These are phyloP conservation scores for Blastobasis adustella DNA, from an alignment of 2,888 invertebrate species.

Conservation along the genomic window DNA sequence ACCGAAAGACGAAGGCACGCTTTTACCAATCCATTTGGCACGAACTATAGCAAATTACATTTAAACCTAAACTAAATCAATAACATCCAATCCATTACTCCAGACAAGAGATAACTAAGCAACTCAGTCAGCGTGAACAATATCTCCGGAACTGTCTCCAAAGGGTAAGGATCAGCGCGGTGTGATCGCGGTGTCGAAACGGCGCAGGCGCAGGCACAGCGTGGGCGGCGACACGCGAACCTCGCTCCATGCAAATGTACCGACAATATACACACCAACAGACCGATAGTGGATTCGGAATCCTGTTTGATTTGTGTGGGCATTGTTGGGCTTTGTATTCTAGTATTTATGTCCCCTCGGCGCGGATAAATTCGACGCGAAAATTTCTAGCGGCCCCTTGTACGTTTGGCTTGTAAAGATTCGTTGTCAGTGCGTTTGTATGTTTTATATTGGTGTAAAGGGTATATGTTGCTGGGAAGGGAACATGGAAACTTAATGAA, in stretches of 20 bases:
- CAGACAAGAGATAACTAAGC: not conserved
- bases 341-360: conserved; percentile 13
- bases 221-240: conserved; percentile 66
- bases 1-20: no score
- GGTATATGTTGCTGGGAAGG: no score
- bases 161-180: conserved; percentile 7
- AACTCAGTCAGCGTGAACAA: not conserved
- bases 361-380: not conserved
- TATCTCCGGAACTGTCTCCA: no score
- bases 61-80: no score
- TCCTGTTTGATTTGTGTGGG: conserved; percentile 68
- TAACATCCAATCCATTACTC: no score
- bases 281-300: conserved; percentile 54
- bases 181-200: not conserved
- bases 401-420: no score
- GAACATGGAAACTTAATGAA: no score
- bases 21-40: no score
- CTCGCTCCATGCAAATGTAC: conserved; percentile 59
- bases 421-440: no score
- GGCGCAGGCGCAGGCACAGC: conserved; percentile 14
- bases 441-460: no score
- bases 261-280: conserved; percentile 33
- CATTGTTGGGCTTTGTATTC: conserved; percentile 44
- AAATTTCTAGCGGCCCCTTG: no score
- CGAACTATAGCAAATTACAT: no score